These are phyloP conservation scores for Torymus auratus DNA, from an alignment of 2,888 invertebrate species.

Conservation along the genomic window DNA sequence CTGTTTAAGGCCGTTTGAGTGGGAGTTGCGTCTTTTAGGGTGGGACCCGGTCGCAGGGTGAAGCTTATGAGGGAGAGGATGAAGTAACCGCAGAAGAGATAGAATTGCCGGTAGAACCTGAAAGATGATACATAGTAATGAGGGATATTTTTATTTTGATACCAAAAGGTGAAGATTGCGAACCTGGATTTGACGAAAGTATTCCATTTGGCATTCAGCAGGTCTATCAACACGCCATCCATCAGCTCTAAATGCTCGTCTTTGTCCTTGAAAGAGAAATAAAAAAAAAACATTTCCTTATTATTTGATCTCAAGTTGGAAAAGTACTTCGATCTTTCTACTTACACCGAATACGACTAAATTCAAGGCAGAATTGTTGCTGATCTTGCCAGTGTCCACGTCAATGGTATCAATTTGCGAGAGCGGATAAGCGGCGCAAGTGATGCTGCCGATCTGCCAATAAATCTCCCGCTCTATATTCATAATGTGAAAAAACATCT, in stretches of 20 bases:
- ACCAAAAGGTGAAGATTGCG: not conserved
- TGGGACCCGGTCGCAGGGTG: slow-evolving; percentile 90
- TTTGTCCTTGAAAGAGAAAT: slow-evolving; percentile 85
- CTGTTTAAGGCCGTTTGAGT: slow-evolving; percentile 15
- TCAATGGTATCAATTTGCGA: slow-evolving; percentile 97
- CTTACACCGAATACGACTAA: slow-evolving; percentile 97
- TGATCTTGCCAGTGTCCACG: slow-evolving; percentile 92
- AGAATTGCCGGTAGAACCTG: slow-evolving; percentile 95
- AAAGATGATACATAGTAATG: slow-evolving; percentile 53
- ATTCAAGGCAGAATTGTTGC: slow-evolving; percentile 95
- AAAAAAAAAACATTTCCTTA: slow-evolving; percentile 13
- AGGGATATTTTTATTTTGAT: not conserved
- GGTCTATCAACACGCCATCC: slow-evolving; percentile 95
- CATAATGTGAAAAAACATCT: slow-evolving; percentile 98
- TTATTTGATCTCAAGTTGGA: not conserved
- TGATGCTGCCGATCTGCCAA: slow-evolving; percentile 97
- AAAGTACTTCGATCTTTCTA: slow-evolving; percentile 42
- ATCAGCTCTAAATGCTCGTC: slow-evolving; percentile 95
- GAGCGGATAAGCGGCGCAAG: slow-evolving; percentile 97
- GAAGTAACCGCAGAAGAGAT: slow-evolving; percentile 94
- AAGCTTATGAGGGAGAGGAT: slow-evolving; percentile 92
- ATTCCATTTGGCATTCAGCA: slow-evolving; percentile 98
- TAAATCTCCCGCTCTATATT: slow-evolving; percentile 97
- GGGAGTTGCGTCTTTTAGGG: not conserved
- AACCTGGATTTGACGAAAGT: slow-evolving; percentile 92